phyloP scores from a whole-genome alignment of 2,797 vertebrate species.

The Hemitrygon akajei region DNA sequence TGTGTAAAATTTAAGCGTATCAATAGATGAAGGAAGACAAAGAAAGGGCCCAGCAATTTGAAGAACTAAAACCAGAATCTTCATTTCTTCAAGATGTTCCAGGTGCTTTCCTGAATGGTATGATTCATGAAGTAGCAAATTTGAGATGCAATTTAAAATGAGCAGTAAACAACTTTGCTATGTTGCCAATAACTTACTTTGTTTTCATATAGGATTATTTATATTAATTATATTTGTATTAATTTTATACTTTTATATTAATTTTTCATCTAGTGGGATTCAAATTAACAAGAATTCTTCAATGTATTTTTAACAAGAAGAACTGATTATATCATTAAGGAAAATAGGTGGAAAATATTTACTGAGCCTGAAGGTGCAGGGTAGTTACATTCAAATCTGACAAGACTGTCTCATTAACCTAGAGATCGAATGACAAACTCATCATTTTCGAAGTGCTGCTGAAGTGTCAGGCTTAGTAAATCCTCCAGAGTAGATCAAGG shows the following conservation, averaged over 20 bases:
- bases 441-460: not conserved
- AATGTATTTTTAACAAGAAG: not conserved
- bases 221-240: not conserved
- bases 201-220: not conserved
- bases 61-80: not conserved
- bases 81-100: not conserved
- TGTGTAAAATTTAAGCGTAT: not conserved
- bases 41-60: not conserved
- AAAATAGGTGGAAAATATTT: not conserved
- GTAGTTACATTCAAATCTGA: not conserved
- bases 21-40: not conserved
- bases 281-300: not conserved
- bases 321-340: not conserved
- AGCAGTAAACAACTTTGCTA: not conserved
- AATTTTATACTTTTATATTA: not conserved
- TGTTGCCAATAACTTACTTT: not conserved
- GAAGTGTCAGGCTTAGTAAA: not conserved
- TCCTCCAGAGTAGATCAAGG: not conserved
- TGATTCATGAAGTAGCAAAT: not conserved
- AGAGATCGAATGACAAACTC: not conserved
- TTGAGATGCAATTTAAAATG: not conserved
- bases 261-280: not conserved
- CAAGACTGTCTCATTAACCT: not conserved
- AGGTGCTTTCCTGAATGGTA: not conserved
- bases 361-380: not conserved